Evolutionary conservation across 2,113 vertebrate species (phyloP).

Genomic region (Chrysochloris asiatica): DNA sequence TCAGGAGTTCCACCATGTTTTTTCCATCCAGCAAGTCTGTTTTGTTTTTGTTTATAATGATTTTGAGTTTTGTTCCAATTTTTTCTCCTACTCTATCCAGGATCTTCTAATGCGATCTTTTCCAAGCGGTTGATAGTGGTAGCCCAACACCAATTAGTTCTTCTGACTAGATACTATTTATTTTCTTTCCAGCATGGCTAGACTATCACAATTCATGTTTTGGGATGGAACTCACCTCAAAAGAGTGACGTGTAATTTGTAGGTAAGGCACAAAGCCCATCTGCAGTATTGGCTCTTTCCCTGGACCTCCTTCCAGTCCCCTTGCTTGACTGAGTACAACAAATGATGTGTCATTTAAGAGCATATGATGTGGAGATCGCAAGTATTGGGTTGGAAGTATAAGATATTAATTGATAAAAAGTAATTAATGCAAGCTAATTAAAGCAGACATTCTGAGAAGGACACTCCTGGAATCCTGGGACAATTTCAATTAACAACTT

Average conservation of each 20-base stretch:
- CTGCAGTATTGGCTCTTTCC: background rate
- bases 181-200: background rate
- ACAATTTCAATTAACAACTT: conserved; percentile 64
- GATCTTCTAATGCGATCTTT: too few relatives aligned
- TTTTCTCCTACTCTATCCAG: too few relatives aligned
- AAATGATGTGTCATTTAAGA: conserved; percentile 66
- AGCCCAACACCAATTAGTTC: too few relatives aligned
- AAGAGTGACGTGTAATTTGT: background rate
- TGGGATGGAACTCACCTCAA: background rate
- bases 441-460: conserved; percentile 62
- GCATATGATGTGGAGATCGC: conserved; percentile 42
- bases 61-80: too few relatives aligned
- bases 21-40: too few relatives aligned
- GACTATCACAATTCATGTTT: background rate
- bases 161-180: background rate
- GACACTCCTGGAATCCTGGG: conserved; percentile 63
- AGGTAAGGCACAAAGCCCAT: background rate
- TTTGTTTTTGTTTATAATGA: too few relatives aligned
- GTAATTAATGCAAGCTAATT: conserved; percentile 82
- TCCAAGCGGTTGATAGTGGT: too few relatives aligned
- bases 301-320: background rate
- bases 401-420: conserved; percentile 77
- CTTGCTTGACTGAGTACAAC: conserved; percentile 63
- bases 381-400: conserved; percentile 44
- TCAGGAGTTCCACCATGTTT: too few relatives aligned